Base-by-base conservation (phyloP, 1,140 invertebrate species). In the Leptinotarsa lineolata region DNA sequence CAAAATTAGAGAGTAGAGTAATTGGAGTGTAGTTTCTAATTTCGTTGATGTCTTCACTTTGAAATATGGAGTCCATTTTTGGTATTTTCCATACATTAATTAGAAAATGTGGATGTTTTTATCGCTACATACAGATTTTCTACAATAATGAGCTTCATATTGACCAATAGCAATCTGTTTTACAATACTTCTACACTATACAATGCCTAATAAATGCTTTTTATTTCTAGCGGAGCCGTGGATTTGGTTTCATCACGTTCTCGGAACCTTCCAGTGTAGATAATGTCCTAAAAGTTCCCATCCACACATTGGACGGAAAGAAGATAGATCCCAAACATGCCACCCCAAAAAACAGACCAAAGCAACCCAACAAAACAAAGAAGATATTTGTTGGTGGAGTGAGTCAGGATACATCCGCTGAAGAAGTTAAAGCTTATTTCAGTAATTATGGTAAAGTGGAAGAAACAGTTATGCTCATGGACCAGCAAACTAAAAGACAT, bases 281-380 rank as follows among this genome's bases (percentile, higher is more conserved):
- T 85, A 95, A 95, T 85, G 94, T 96, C 67, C 90, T 96, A 66
- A 92, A 93, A 85, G 92, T 93, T 78, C 94, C 94, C 68, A 94
- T 95, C 74, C 95, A 97, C 88, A 95, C 94, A 70, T 88, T 97
- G 73, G 95, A 97, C 85, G 95, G 95, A 72, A 97, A 97, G 88
- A 96, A 96, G 86, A 96, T 96, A 82, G 95, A 96, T 85, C 95
- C 94, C 21, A 96, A 96, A 81, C 94, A 95, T 87, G 95, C 94
- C 68, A 96, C 95, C 46, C 94, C 94, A 68, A 95, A 96, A 85
- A 95, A 94, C 77, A 89, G 93, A n/a, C 93, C 92, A 39, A 94
- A 93, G 79, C 90, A 91, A 77, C 91, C 92, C 58, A 94, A 94
- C 83, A 92, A 94, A 81, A 96, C 94, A 72, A 95, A 96, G 86